A percentile compares a stretch with the other conserved stretches of the same genome.
Evolutionary conservation across 2,113 vertebrate species (phyloP).

Genomic region (Morphnarchus princeps): DNA sequence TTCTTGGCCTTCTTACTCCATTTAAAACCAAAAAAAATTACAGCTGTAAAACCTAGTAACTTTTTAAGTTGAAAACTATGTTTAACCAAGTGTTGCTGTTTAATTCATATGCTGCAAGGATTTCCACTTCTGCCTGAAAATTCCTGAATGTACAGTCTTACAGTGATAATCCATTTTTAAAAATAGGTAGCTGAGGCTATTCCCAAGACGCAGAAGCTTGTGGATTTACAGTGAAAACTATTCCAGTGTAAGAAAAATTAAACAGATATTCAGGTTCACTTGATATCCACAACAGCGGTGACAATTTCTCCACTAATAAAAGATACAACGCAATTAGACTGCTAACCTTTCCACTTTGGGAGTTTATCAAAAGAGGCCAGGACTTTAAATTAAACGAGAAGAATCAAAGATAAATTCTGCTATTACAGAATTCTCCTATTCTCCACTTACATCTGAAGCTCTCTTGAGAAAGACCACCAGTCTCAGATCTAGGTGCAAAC

Average conservation of each 20-base stretch:
- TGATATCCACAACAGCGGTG: not conserved
- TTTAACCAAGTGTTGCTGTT: not conserved
- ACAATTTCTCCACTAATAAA: not conserved
- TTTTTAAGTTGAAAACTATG: not conserved
- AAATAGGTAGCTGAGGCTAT: not conserved
- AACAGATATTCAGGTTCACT: not conserved
- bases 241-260: not conserved
- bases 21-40: not conserved
- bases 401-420: not conserved
- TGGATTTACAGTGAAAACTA: conserved; percentile 11
- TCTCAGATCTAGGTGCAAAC: not conserved
- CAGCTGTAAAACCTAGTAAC: not conserved
- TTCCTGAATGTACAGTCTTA: not conserved
- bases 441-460: not conserved
- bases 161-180: not conserved
- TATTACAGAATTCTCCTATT: not conserved
- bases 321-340: not conserved
- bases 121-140: conserved; percentile 12
- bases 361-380: not conserved
- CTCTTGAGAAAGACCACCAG: not conserved
- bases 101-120: conserved; percentile 12
- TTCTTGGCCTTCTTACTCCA: not conserved
- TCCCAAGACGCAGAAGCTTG: not conserved
- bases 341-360: not conserved
- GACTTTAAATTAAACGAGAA: not conserved